Conservation (phyloP, 2,888 invertebrate species). For the Aspidapion aeneum region DNA sequence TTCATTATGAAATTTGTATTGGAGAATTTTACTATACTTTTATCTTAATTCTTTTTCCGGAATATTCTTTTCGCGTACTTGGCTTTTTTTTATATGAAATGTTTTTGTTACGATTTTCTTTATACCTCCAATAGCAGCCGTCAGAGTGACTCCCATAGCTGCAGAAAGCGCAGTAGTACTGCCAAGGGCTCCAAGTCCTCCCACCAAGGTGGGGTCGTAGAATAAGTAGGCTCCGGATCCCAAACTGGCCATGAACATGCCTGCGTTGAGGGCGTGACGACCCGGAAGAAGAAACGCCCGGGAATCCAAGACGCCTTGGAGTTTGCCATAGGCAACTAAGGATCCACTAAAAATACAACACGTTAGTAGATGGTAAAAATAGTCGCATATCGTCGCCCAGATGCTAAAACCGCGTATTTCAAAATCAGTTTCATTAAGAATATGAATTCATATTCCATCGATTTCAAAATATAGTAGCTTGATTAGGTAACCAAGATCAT, state of each 20-base stretch:
- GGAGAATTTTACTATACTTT: no score
- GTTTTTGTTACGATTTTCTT: no score
- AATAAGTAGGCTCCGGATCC: constrained; percentile 71
- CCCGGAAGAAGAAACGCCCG: constrained; percentile 81
- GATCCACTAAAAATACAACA: constrained; percentile 62
- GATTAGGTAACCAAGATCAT: no score
- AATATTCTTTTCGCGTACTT: no score
- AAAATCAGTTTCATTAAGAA: no score
- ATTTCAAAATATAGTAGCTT: no score
- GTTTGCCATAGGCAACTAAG: constrained; percentile 84
- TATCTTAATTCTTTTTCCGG: no score
- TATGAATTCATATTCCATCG: no score
- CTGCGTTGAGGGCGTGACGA: constrained; percentile 71
- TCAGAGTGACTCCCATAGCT: constrained; percentile 82
- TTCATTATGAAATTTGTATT: no score
- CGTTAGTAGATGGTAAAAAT: not conserved
- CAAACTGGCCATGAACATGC: constrained; percentile 64
- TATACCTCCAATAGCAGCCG: constrained; percentile 79
- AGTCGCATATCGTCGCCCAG: not conserved
- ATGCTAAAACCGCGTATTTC: no score
- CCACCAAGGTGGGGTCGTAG: constrained; percentile 60
- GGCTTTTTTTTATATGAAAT: no score
- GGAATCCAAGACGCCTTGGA: constrained; percentile 77
- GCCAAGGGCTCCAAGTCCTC: constrained; percentile 71
- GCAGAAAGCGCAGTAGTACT: constrained; percentile 75